These are phyloP conservation scores for Macrophya annulata DNA, from an alignment of 2,888 invertebrate genomes.

Conservation along the genomic window DNA sequence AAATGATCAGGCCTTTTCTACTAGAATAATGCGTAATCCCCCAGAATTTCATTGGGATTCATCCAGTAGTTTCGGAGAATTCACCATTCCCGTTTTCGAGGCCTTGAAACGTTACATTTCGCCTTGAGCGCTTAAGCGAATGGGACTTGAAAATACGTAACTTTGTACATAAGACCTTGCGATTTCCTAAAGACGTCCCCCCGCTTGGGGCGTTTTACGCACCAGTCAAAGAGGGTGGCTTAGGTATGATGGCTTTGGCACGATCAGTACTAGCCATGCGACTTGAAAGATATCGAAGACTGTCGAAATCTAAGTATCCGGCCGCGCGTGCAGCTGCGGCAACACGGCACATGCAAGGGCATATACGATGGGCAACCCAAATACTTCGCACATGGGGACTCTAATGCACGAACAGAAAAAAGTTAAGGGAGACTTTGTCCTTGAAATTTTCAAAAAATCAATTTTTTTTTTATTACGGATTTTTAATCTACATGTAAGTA, in stretches of 20 bases:
- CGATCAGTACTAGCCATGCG: neutral
- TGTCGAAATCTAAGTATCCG: neutral
- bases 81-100: no score
- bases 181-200: neutral
- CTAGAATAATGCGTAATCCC: no score
- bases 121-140: neutral
- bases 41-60: no score
- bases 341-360: neutral
- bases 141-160: neutral
- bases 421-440: slow-evolving; percentile 17
- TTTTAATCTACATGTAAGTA: slow-evolving; percentile 25
- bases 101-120: no score
- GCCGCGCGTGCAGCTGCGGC: neutral
- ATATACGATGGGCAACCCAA: neutral
- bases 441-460: slow-evolving; percentile 30
- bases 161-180: neutral
- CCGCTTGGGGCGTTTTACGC: neutral
- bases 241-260: neutral
- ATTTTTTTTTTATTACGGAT: slow-evolving; percentile 31
- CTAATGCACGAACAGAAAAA: neutral
- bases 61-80: no score
- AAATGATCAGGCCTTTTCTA: no score
- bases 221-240: neutral
- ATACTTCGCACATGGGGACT: neutral
- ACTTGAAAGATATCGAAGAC: neutral